Evolutionary conservation across 92 coral and sea anemone genomes (phyloP), one percentile per base, ranked within the genome.

Genomic region (Nematostella vectensis): DNA sequence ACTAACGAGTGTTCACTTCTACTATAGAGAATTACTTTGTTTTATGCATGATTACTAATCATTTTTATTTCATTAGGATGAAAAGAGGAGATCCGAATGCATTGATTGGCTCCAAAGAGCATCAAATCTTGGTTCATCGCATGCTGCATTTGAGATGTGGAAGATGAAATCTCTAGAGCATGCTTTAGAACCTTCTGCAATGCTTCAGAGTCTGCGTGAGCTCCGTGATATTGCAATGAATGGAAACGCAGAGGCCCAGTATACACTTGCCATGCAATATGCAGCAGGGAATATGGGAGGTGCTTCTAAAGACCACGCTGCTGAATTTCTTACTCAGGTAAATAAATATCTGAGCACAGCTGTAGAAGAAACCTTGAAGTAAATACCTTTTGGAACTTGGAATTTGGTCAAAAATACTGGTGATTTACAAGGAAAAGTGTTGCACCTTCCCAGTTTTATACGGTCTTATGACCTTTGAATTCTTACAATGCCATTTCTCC

Each of bases 131-230:
- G 96, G 96, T 19, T 78, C 96, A 15, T 59, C 69, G 48, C 82
- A 78, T 54, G 99, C 99, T 1, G 87, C 89, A 29, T 93, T 74
- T 78, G 99, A 93, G 59, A 74, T 93, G 52, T 93, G 99, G 99
- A 93, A 83, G 59, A 15, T 81, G 57, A 63, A 62, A 12, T 62
- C 61, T 27, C 68, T 58, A 1, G 58, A 68, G 60, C 62, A 76
- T 4, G 69, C 71, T 15, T 3, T 69, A 13, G 99, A 93, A 44
- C 96, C 88, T 23, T 80, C 88, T 9, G 51, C 77, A 6, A 58
- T 58, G 57, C 54, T 93, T 44, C 88, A 78, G 69, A 77, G 88
- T 31, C 76, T 93, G 11, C 56, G 99, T 30, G 99, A 82, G 48
- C 61, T 93, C 30, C 66, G 99, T 25, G 99, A 93, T 50, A 82